Evolutionary conservation across 2,113 vertebrate species (phyloP).

Genomic region (Saccopteryx leptura): DNA sequence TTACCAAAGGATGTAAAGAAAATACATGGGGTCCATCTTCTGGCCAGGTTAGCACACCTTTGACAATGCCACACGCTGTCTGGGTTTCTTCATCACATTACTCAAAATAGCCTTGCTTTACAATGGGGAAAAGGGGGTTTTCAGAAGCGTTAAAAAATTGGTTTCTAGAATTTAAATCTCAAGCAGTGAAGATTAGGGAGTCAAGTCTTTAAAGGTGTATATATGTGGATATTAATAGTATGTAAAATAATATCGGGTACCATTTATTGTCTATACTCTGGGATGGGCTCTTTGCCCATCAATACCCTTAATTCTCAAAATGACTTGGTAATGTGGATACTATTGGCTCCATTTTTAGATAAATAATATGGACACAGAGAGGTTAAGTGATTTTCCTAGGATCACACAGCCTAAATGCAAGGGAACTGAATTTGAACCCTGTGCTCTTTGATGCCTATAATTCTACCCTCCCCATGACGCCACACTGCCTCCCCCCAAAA

Average conservation of each 20-base stretch:
- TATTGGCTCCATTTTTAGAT: background rate
- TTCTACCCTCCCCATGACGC: background rate
- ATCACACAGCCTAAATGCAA: background rate
- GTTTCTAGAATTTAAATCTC: slow-evolving; percentile 35
- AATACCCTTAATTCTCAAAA: slow-evolving; percentile 30
- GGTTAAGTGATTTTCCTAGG: background rate
- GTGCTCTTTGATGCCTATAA: background rate
- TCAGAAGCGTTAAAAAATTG: slow-evolving; percentile 27
- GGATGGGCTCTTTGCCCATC: background rate
- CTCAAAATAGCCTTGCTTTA: background rate
- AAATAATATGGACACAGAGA: background rate
- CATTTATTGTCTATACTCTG: background rate
- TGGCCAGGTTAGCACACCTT: slow-evolving; percentile 60
- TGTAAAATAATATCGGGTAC: background rate
- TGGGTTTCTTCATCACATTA: slow-evolving; percentile 37
- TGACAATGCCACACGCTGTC: slow-evolving; percentile 1
- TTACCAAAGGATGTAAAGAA: slow-evolving; percentile 85
- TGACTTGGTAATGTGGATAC: background rate
- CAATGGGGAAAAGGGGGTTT: background rate
- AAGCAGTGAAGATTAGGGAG: background rate
- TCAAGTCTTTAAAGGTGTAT: background rate
- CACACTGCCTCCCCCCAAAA: background rate
- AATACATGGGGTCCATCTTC: slow-evolving; percentile 87
- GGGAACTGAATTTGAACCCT: background rate
- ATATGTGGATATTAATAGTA: background rate